Conservation (phyloP, 2,113 vertebrate species). For the Taurulus bubalis region DNA sequence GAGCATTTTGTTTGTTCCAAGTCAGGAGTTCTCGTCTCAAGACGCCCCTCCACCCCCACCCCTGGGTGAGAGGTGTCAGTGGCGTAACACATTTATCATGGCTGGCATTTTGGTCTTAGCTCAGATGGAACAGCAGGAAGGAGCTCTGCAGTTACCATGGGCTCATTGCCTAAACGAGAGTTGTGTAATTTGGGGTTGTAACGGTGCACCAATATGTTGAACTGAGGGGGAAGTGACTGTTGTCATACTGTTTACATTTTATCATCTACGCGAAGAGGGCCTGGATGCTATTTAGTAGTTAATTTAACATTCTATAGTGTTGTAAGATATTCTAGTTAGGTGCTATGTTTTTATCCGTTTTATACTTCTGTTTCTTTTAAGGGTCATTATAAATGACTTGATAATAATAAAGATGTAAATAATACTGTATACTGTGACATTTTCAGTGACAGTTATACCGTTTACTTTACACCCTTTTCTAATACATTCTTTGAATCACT, state of each 20-base stretch:
- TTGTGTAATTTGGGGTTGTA: conserved; percentile 10
- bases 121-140: conserved; percentile 3
- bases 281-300: neutral
- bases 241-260: neutral
- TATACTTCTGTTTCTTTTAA: neutral
- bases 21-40: conserved; percentile 35
- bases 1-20: conserved; percentile 46
- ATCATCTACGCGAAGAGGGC: neutral
- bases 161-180: neutral
- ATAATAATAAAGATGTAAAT: neutral
- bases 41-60: neutral
- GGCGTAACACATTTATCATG: conserved; percentile 7
- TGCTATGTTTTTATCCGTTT: neutral
- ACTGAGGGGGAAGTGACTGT: neutral
- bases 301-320: neutral
- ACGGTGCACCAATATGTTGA: neutral
- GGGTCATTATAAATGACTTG: neutral
- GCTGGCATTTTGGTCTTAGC: conserved; percentile 8
- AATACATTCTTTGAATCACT: neutral
- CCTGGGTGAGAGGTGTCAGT: conserved; percentile 21
- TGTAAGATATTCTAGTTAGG: too few relatives aligned
- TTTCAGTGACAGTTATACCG: neutral
- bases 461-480: conserved; percentile 5
- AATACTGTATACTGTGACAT: neutral
- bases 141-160: neutral